Evolutionary conservation across 2,797 vertebrate genomes (phyloP).

Genomic region (Phalanger gymnotis): DNA sequence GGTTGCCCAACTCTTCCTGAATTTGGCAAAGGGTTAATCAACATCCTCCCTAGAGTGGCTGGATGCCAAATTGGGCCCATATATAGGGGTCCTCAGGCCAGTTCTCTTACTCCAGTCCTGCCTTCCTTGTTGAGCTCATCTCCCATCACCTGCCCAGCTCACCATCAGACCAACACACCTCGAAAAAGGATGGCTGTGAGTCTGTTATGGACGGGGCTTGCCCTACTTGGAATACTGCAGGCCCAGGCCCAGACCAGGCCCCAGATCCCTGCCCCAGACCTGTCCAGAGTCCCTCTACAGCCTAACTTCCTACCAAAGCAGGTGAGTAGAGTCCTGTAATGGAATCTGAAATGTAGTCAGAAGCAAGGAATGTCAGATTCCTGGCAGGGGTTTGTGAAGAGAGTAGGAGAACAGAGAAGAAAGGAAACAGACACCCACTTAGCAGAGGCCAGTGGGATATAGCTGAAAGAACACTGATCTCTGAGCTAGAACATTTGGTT

Average conservation of each 20-base stretch:
- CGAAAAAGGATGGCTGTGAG: slow-evolving; percentile 7
- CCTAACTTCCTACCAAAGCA: slow-evolving; percentile 37
- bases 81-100: slow-evolving; percentile 26
- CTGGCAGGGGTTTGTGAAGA: too few relatives aligned
- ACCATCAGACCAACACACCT: background rate
- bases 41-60: background rate
- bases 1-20: slow-evolving; percentile 62
- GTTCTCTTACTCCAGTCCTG: background rate
- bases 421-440: background rate
- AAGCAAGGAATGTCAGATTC: background rate
- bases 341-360: background rate
- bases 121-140: background rate
- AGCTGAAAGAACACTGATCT: background rate
- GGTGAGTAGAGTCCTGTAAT: slow-evolving; percentile 36
- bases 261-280: slow-evolving; percentile 16
- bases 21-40: slow-evolving; percentile 57
- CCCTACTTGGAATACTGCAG: slow-evolving; percentile 53
- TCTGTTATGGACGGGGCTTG: slow-evolving; percentile 59
- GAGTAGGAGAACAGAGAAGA: too few relatives aligned
- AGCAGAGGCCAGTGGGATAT: fast-evolving
- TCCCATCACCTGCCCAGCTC: background rate
- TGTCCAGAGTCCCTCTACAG: slow-evolving; percentile 57
- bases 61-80: background rate
- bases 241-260: background rate
- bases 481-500: background rate